Percentiles rank a stretch among this genome's conserved stretches.
Conservation (phyloP, 2,888 invertebrate genomes). For the Pristionchus entomophagus region DNA sequence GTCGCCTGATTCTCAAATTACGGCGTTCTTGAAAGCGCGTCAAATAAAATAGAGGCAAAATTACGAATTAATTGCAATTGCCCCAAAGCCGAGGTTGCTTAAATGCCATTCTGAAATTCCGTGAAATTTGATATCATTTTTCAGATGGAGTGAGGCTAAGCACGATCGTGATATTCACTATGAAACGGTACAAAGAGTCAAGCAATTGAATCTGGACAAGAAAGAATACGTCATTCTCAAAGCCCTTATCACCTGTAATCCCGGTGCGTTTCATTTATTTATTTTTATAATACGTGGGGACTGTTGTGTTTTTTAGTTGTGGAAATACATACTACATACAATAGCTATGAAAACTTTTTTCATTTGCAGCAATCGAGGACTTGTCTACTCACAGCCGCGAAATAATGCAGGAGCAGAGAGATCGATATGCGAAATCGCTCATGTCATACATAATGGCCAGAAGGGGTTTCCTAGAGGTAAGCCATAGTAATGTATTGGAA, state of each 20-base stretch:
- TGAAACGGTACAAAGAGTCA: not conserved
- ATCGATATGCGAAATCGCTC: conserved; percentile 19
- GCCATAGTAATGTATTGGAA: no score
- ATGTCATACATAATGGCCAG: conserved; percentile 29
- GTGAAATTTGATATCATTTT: no score
- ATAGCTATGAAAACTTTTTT: no score
- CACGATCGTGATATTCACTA: not conserved
- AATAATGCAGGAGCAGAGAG: conserved; percentile 28
- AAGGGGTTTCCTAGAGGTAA: not conserved
- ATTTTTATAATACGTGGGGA: not conserved
- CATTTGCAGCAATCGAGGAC: conserved; percentile 16
- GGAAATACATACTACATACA: no score
- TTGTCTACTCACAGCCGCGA: not conserved
- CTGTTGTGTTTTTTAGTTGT: not conserved
- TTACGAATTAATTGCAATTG: no score
- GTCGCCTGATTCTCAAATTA: no score
- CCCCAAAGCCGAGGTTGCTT: no score
- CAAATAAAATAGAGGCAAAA: no score
- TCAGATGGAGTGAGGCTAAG: not conserved
- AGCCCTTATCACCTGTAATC: conserved; percentile 7
- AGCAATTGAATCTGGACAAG: conserved; percentile 26
- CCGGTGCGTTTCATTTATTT: not conserved
- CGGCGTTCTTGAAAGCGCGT: no score
- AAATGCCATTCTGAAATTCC: no score
- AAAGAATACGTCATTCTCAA: conserved; percentile 38